Percentiles rank a stretch among this genome's conserved stretches.
These are phyloP conservation scores for Sesamia nonagrioides DNA, from an alignment of 1,140 invertebrate genomes.

Conservation along the genomic window DNA sequence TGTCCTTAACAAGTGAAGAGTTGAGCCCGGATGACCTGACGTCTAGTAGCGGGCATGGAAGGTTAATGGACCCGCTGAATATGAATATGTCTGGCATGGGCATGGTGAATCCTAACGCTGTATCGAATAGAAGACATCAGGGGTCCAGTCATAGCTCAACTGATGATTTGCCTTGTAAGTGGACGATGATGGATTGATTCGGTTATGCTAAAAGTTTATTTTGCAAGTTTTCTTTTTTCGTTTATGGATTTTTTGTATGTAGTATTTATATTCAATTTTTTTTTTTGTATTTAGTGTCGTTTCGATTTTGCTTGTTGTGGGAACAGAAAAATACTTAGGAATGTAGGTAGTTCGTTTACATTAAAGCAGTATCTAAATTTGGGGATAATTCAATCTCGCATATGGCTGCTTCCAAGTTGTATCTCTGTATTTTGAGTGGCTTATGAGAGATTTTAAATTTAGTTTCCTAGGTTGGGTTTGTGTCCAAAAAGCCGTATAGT, in stretches of 20 bases:
- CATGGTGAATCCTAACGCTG: conserved; percentile 84
- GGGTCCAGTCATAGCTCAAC: conserved; percentile 73
- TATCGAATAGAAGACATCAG: conserved; percentile 77
- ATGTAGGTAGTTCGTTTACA: too few relatives aligned
- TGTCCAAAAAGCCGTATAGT: too few relatives aligned
- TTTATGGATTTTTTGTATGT: background rate
- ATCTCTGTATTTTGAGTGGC: too few relatives aligned
- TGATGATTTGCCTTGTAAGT: conserved; percentile 81
- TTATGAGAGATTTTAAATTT: too few relatives aligned
- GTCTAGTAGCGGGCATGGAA: conserved; percentile 79
- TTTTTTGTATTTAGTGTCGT: background rate
- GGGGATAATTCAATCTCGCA: too few relatives aligned
- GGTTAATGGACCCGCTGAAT: conserved; percentile 81
- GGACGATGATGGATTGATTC: background rate
- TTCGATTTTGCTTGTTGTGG: background rate
- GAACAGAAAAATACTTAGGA: too few relatives aligned
- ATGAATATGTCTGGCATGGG: conserved; percentile 85
- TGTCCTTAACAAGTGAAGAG: conserved; percentile 80
- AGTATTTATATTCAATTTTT: background rate
- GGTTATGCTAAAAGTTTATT: conserved; percentile 34
- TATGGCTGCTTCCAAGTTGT: too few relatives aligned
- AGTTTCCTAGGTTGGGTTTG: too few relatives aligned
- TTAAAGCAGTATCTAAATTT: too few relatives aligned
- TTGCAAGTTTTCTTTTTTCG: conserved; percentile 30
- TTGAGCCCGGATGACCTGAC: conserved; percentile 84